These are phyloP conservation scores for Luidia sarsii DNA, from an alignment of 53 echinoderm and acorn worm genomes.

Conservation along the genomic window DNA sequence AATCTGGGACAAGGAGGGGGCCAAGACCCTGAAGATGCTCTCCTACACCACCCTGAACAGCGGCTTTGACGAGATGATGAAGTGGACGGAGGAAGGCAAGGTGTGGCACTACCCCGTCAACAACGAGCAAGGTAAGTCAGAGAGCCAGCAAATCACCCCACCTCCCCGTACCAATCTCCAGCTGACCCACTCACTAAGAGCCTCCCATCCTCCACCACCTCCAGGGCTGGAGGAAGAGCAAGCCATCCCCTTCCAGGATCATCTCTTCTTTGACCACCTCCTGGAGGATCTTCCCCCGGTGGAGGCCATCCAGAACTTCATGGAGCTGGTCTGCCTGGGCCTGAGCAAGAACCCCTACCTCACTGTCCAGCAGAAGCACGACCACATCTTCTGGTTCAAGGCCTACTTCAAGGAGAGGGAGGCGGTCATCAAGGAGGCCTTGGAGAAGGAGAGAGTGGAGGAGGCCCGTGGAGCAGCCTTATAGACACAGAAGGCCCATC, in stretches of 20 bases:
- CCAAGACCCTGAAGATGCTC: slow-evolving; percentile 53
- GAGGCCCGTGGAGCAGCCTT: neutral
- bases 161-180: too few relatives aligned
- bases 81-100: slow-evolving; percentile 88
- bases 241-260: slow-evolving; percentile 83
- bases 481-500: too few relatives aligned
- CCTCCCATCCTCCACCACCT: neutral
- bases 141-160: neutral
- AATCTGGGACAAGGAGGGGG: slow-evolving; percentile 80
- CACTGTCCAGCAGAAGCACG: slow-evolving; percentile 88
- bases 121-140: slow-evolving; percentile 83
- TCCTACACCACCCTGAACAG: slow-evolving; percentile 46
- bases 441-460: slow-evolving; percentile 16
- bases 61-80: slow-evolving; percentile 94
- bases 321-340: slow-evolving; percentile 90
- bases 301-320: slow-evolving; percentile 77
- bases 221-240: slow-evolving; percentile 93
- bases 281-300: slow-evolving; percentile 78
- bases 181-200: neutral
- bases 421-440: slow-evolving; percentile 55
- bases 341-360: slow-evolving; percentile 87
- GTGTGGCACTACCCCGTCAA: slow-evolving; percentile 91
- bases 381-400: slow-evolving; percentile 90
- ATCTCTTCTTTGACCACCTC: slow-evolving; percentile 85
- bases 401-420: slow-evolving; percentile 84